Conservation (phyloP, 2,113 vertebrate genomes). For the Rhabdornis inornatus region DNA sequence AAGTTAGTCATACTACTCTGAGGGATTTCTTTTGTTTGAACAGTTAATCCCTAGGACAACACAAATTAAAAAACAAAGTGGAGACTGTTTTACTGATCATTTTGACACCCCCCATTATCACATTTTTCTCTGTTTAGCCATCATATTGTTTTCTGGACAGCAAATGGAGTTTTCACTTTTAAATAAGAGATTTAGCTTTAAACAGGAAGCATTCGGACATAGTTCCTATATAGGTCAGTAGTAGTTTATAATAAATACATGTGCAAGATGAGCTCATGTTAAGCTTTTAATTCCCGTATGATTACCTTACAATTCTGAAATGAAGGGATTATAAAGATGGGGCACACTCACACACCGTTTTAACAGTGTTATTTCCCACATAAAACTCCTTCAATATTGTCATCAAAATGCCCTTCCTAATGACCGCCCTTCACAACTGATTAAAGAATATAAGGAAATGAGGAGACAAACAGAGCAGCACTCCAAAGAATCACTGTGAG, state of each 20-base stretch:
- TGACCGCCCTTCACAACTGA: background rate
- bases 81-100: background rate
- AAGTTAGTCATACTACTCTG: background rate
- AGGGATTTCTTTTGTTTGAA: slow-evolving; percentile 41
- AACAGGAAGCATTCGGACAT: background rate
- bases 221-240: slow-evolving; percentile 1
- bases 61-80: slow-evolving; percentile 16
- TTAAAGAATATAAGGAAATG: background rate
- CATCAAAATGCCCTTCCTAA: background rate
- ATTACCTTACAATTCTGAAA: slow-evolving; percentile 1
- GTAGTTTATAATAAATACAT: slow-evolving; percentile 20
- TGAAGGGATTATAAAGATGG: background rate
- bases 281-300: slow-evolving; percentile 29
- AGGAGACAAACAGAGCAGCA: background rate
- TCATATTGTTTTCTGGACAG: background rate
- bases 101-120: background rate
- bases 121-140: background rate
- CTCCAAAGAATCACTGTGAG: background rate
- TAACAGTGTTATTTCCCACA: background rate
- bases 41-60: background rate
- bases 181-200: background rate
- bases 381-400: background rate
- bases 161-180: background rate
- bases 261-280: background rate
- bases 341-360: background rate